Evolutionary conservation across 1,140 invertebrate species (phyloP).

Genomic region (Drosophila subobscura): DNA sequence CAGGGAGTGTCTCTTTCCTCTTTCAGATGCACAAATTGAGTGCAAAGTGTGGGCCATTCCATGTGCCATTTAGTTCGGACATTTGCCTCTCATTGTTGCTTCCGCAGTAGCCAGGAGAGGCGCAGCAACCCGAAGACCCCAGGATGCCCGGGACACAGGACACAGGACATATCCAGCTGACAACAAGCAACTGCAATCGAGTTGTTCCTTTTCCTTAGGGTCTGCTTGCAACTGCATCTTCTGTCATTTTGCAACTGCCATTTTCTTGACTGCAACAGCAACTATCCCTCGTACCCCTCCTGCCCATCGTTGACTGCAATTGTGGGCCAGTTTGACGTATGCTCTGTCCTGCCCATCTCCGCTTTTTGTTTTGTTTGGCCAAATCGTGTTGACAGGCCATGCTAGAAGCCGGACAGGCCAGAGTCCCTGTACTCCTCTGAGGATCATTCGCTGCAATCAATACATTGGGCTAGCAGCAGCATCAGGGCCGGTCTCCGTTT

Average conservation of each 20-base stretch:
- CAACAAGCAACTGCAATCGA: slow-evolving; percentile 3
- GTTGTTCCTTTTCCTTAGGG: too few relatives aligned
- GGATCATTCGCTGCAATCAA: slow-evolving; percentile 58
- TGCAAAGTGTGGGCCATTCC: slow-evolving; percentile 68
- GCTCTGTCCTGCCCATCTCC: slow-evolving; percentile 26
- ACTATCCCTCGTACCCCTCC: too few relatives aligned
- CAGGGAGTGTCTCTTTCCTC: not conserved
- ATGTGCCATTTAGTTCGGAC: slow-evolving; percentile 56
- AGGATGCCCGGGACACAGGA: slow-evolving; percentile 1
- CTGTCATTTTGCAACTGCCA: slow-evolving; percentile 11
- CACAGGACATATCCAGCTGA: slow-evolving; percentile 35
- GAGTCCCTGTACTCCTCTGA: too few relatives aligned
- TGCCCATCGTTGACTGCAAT: slow-evolving; percentile 43
- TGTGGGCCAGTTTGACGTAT: slow-evolving; percentile 78
- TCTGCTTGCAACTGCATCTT: slow-evolving; percentile 3
- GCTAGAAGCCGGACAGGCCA: not conserved
- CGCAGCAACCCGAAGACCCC: slow-evolving; percentile 20
- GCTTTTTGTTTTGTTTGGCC: slow-evolving; percentile 52
- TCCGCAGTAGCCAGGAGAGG: slow-evolving; percentile 51
- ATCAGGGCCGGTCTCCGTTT: slow-evolving; percentile 16
- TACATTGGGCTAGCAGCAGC: slow-evolving; percentile 42
- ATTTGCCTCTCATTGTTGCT: slow-evolving; percentile 58
- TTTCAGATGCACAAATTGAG: slow-evolving; percentile 52
- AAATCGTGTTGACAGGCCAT: slow-evolving; percentile 71
- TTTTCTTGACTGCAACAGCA: slow-evolving; percentile 2